Evolutionary conservation across 2,888 invertebrate species (phyloP).

Genomic region (Lymantria dispar): DNA sequence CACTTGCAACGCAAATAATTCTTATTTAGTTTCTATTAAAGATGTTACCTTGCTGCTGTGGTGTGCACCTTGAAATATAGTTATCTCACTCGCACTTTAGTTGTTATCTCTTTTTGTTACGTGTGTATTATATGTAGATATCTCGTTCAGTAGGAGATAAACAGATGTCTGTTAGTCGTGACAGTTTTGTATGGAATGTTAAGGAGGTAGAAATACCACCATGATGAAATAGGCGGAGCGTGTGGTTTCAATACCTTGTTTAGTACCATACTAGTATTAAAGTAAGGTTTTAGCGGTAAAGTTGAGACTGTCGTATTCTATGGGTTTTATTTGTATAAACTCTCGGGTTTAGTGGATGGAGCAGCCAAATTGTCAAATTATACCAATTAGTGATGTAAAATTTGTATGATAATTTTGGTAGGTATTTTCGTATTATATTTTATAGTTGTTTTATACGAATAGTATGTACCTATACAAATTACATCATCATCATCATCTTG

Average conservation of each 20-base stretch:
- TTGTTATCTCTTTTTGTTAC: conserved; percentile 70
- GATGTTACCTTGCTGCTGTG: conserved; percentile 53
- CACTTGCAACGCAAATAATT: conserved; percentile 67
- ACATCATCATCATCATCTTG: too few species aligned
- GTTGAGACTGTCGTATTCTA: conserved; percentile 29
- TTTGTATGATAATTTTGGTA: conserved; percentile 20
- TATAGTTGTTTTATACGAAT: conserved; percentile 4
- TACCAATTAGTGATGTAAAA: conserved; percentile 19
- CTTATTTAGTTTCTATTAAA: conserved; percentile 50
- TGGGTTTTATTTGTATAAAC: conserved; percentile 37
- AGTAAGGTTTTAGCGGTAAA: conserved; percentile 46
- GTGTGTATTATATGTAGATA: conserved; percentile 74
- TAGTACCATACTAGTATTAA: conserved; percentile 38
- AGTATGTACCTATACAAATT: too few species aligned
- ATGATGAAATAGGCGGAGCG: conserved; percentile 79
- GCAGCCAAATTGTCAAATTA: conserved; percentile 28
- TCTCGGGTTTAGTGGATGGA: conserved; percentile 23
- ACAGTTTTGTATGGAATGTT: conserved; percentile 57
- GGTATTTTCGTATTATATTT: conserved; percentile 13
- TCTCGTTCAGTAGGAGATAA: conserved; percentile 75
- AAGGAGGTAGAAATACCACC: conserved; percentile 63
- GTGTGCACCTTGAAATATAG: conserved; percentile 68
- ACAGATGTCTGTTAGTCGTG: conserved; percentile 68
- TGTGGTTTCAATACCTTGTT: conserved; percentile 38
- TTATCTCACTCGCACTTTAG: conserved; percentile 66